phyloP scores from a whole-genome alignment of 2,797 vertebrate genomes.

The Pangasius sanitwongsei region DNA sequence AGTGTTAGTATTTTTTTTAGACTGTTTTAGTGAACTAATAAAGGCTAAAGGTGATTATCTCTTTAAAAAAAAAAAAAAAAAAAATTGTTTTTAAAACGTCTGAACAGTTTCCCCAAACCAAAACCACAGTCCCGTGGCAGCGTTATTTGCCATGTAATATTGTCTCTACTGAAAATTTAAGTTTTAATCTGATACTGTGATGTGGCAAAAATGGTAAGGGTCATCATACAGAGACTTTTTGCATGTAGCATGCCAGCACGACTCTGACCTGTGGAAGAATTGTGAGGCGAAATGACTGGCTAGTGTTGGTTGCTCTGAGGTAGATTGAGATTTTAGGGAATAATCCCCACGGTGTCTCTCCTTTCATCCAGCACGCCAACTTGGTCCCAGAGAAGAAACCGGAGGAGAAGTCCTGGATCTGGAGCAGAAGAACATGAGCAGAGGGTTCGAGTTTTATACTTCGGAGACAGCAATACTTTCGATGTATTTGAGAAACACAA shows the following conservation, averaged over 20 bases:
- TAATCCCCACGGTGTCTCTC: constrained; percentile 87
- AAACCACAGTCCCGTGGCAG: neutral
- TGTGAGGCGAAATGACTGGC: constrained; percentile 90
- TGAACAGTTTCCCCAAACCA: neutral
- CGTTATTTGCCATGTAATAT: neutral
- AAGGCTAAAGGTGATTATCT: neutral
- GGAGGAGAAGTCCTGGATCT: constrained; percentile 90
- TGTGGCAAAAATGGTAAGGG: neutral
- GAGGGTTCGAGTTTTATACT: neutral
- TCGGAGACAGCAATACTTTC: neutral
- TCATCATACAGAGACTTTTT: neutral
- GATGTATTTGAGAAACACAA: neutral
- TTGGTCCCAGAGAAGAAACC: constrained; percentile 94
- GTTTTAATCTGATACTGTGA: neutral
- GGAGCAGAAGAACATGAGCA: constrained; percentile 6
- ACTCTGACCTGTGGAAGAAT: constrained; percentile 89
- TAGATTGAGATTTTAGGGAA: constrained; percentile 97
- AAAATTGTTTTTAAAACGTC: neutral
- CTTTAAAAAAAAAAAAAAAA: neutral
- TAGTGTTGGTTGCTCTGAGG: constrained; percentile 88
- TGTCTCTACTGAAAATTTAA: neutral
- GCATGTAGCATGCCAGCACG: neutral
- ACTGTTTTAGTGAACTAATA: neutral
- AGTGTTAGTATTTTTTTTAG: neutral
- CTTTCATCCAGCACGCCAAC: constrained; percentile 91